Evolutionary conservation across 1,140 invertebrate genomes (phyloP), one percentile per base, ranked within the genome.

Genomic region (Aplysia californica): DNA sequence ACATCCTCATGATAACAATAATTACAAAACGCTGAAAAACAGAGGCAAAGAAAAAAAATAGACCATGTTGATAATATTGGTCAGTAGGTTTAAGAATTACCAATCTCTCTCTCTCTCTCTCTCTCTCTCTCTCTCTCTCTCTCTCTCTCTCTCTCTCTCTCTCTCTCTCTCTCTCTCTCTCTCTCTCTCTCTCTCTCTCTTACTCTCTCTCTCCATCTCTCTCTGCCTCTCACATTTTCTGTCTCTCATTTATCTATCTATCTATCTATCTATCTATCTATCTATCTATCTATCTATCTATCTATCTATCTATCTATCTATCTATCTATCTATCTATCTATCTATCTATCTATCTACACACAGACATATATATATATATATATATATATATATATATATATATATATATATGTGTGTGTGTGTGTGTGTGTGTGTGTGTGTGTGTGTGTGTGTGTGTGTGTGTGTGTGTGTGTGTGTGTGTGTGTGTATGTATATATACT

Each of bases 81-180:
- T 23, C 3, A 26, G 31, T 4, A 23, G 31, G n/a, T 6, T 59
- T n/a, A 4, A 4, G 5, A 59, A 59, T 59, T 6, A 5, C 31
- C 56, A 10, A 4, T 59, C 56, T 59, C 56, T 59, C 56, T 59
- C 21, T 4, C 56, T 59, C 4, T n/a, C n/a, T 59, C 4, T 59
- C 56, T 59, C 56, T 59, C 56, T 59, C 56, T 59, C 56, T 59
- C 56, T 59, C 56, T 59, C 56, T 59, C 56, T 59, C 4, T 59
- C 56, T 59, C 56, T 4, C 56, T n/a, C 56, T n/a, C 56, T 59
- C 56, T 6, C 21, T 59, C 21, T 4, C 56, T 59, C 4, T 59
- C 4, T 59, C 56, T 59, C 56, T 59, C 56, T 59, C 56, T 59
- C 56, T 59, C 56, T 59, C 56, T 59, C 56, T 59, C n/a, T 59